Base-by-base conservation (phyloP, 1,140 invertebrate genomes). In the Heliconius hermathena region DNA sequence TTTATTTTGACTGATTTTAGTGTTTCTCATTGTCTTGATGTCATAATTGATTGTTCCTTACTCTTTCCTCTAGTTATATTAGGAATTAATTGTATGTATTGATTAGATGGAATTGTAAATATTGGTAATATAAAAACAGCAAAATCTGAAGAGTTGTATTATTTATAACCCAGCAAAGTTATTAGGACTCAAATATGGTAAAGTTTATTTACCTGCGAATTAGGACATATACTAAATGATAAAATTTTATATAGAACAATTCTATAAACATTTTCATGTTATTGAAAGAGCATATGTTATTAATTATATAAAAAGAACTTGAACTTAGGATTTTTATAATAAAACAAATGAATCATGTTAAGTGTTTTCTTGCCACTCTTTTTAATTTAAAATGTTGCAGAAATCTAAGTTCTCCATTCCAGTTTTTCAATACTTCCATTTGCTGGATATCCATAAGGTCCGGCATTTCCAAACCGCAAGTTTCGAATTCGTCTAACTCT, bases 381-480 rank as follows among this genome's bases (percentile, higher is more conserved):
- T 94, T 95, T 72, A 97, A 92, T 88, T 96, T 96, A 81, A 97
- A 96, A 87, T 97, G 96, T 29, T 95, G 95, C 66, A 97, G 81
- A 87, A 94, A 96, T 75, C 95, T 94, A 18, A 96, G 87, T 90
- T 97, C 96, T 18, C 96, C 96, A 87, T 96, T 95, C 97, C 97
- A 97, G 18, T 95, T 95, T 82, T 85, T 94, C n/a, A 97, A 87
- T 57, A 96, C 90, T 77, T 95, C 82, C 83, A 96, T 95, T 83
- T 97, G 96, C 8, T 91, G 84, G 18, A 82, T 75, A 87, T 96
- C 95, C 81, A 96, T 88, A 79, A 97, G 90, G 91, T 97, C 95
- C 16, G 96, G 96, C 87, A 97, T 96, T 94, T 97, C 97, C 83
- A 97, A 93, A 75, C 97, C 97, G 89, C 96, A 97, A 0, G 95